A percentile compares a stretch with the other conserved stretches of the same genome.
Evolutionary conservation across 2,113 vertebrate species (phyloP).

Genomic region (Pseudonaja textilis): DNA sequence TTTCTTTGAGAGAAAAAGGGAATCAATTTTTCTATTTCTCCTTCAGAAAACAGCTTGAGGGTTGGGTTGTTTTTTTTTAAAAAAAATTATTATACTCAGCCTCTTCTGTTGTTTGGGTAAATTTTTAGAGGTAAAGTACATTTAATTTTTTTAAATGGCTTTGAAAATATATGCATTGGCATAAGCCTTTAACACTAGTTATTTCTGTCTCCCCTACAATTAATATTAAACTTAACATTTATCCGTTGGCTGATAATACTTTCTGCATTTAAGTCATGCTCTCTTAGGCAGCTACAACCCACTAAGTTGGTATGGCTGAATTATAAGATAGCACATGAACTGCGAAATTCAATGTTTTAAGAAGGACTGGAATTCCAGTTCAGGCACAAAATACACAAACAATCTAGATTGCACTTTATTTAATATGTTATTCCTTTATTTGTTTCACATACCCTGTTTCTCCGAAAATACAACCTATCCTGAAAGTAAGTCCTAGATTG

Average conservation of each 20-base stretch:
- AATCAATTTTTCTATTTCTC: neutral
- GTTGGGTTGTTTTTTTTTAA: neutral
- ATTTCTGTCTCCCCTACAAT: neutral
- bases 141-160: neutral
- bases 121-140: neutral
- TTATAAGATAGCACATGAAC: conserved; percentile 10
- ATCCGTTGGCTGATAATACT: neutral
- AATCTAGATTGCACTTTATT: neutral
- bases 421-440: neutral
- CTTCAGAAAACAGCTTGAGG: neutral
- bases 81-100: neutral
- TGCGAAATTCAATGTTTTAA: neutral
- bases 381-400: neutral
- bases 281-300: neutral
- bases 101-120: neutral
- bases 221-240: conserved; percentile 15
- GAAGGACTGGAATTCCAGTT: neutral
- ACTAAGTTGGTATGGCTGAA: conserved; percentile 16
- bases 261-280: conserved; percentile 3
- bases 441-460: neutral
- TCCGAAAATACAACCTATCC: too few species aligned
- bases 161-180: conserved; percentile 5
- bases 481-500: too few species aligned
- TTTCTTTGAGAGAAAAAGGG: neutral
- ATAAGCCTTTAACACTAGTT: neutral